Evolutionary conservation across 64 coral and sea anemone genomes (phyloP).

Genomic region (Trachythela sp.): DNA sequence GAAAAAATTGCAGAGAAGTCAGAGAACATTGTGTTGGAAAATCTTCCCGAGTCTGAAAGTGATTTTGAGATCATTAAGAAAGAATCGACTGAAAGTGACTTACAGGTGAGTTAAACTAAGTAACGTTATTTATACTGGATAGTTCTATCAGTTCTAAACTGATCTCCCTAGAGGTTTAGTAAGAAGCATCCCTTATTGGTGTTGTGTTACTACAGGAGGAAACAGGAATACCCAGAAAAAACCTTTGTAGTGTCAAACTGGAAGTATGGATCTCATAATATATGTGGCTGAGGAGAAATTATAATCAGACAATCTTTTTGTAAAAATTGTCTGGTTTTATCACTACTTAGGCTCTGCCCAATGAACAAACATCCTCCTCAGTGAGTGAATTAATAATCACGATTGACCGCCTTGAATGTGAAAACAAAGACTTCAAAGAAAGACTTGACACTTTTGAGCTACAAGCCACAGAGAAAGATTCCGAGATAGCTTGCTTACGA

Average conservation of each 20-base stretch:
- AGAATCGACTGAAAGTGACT: not conserved
- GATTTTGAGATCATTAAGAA: slow-evolving; percentile 14
- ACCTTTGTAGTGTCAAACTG: no score
- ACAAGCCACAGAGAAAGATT: not conserved
- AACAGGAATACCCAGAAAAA: no score
- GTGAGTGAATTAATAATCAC: not conserved
- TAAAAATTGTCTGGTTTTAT: no score
- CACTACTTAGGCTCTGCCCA: not conserved
- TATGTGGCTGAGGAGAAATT: no score
- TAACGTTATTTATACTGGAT: no score
- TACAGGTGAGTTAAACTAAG: not conserved
- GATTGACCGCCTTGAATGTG: not conserved
- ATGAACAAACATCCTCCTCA: not conserved
- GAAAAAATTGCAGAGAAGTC: not conserved
- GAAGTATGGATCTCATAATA: no score
- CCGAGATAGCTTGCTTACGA: not conserved
- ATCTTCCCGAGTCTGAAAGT: not conserved
- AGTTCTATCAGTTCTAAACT: no score
- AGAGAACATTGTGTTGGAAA: not conserved
- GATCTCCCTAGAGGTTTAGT: no score
- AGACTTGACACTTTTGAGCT: not conserved
- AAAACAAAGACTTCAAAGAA: not conserved
- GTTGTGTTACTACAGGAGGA: no score
- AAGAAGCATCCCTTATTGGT: no score
- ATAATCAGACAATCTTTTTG: no score